These are phyloP conservation scores for Helleia helle DNA, from an alignment of 2,888 invertebrate species.

Conservation along the genomic window DNA sequence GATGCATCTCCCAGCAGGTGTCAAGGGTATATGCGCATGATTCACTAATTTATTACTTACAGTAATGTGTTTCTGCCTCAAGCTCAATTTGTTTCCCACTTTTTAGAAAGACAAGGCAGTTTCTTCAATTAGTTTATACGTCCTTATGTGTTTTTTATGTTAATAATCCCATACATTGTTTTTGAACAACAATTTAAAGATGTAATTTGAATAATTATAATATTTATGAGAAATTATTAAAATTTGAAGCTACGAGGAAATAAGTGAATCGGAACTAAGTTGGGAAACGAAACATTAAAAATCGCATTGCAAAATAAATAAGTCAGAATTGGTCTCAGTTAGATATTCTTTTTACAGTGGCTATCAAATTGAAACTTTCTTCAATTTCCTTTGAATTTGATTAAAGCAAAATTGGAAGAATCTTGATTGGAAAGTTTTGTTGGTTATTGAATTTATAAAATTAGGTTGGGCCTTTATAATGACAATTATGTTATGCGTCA, in stretches of 20 bases:
- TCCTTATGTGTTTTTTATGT: slow-evolving; percentile 5
- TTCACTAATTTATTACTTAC: slow-evolving; percentile 53
- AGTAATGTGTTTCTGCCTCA: slow-evolving; percentile 34
- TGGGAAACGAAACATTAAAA: background rate
- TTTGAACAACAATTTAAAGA: background rate
- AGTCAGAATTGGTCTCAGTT: background rate
- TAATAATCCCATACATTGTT: background rate
- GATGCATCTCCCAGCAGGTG: slow-evolving; percentile 50
- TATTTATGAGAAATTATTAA: too few relatives aligned
- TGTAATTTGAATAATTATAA: background rate
- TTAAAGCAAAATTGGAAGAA: slow-evolving; percentile 39
- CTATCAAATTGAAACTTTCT: slow-evolving; percentile 46
- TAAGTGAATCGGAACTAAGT: too few relatives aligned
- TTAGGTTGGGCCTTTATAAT: slow-evolving; percentile 5
- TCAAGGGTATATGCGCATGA: slow-evolving; percentile 31
- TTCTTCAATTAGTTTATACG: background rate
- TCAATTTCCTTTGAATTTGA: slow-evolving; percentile 48
- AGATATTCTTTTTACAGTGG: background rate
- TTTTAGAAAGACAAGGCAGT: background rate
- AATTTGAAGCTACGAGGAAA: too few relatives aligned
- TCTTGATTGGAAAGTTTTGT: slow-evolving; percentile 22
- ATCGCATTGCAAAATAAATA: background rate
- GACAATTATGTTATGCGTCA: slow-evolving; percentile 3
- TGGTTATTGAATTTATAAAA: slow-evolving; percentile 11
- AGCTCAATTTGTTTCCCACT: slow-evolving; percentile 20